These are phyloP conservation scores for Malurus cyaneus DNA, from an alignment of 2,113 vertebrate genomes.

Conservation along the genomic window DNA sequence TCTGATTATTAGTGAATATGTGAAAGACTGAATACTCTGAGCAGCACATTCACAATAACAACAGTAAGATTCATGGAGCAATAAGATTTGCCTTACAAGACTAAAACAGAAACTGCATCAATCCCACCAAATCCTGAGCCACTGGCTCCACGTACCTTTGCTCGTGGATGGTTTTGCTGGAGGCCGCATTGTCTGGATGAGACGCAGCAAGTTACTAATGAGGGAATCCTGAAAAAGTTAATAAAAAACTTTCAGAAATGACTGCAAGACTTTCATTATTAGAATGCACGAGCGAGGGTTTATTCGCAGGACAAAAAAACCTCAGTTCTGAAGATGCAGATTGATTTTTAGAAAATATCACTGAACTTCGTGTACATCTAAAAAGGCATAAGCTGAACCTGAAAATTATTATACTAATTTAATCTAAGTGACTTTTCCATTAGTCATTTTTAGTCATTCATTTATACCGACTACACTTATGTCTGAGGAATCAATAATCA, in stretches of 20 bases:
- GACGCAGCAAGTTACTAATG: conserved; percentile 88
- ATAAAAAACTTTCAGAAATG: background rate
- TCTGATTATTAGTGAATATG: background rate
- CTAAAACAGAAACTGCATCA: background rate
- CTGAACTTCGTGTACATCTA: accelerated
- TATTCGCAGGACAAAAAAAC: background rate
- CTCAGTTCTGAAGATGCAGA: background rate
- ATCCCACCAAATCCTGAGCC: background rate
- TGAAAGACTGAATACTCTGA: background rate
- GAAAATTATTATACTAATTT: accelerated
- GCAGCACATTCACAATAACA: accelerated
- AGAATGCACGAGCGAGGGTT: background rate
- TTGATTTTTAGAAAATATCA: background rate
- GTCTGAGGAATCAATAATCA: background rate
- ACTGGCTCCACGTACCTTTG: conserved; percentile 72
- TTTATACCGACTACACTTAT: background rate
- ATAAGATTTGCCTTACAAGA: background rate
- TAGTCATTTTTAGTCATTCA: background rate
- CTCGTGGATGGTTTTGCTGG: conserved; percentile 80
- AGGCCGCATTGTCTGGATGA: conserved; percentile 97
- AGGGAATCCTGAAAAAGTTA: conserved; percentile 85
- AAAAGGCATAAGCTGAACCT: accelerated
- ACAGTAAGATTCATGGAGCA: background rate
- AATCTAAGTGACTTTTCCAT: background rate
- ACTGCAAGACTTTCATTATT: accelerated